phyloP scores from a whole-genome alignment of 2,888 invertebrate species.

The Eulithis testata region DNA sequence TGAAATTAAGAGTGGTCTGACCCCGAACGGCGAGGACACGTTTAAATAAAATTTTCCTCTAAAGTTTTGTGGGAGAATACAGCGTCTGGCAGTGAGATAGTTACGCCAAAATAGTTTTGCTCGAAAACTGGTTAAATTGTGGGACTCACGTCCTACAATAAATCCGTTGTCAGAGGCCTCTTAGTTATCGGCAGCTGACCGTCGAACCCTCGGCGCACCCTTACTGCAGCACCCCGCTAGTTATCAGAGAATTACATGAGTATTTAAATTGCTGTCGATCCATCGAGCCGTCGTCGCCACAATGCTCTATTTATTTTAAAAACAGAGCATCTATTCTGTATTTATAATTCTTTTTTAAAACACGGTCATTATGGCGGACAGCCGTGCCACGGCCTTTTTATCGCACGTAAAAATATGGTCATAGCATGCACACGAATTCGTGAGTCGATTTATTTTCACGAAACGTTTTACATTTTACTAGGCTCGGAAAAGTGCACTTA shows the following conservation, averaged over 20 bases:
- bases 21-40: constrained; percentile 4
- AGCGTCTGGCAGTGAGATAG: constrained; percentile 41
- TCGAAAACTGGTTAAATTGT: constrained; percentile 43
- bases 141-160: constrained; percentile 46
- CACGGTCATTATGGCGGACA: constrained; percentile 24
- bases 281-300: neutral
- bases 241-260: constrained; percentile 51
- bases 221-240: constrained; percentile 38
- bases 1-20: constrained; percentile 38
- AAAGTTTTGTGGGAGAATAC: constrained; percentile 25
- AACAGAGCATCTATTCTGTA: constrained; percentile 1
- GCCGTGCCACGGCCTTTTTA: constrained; percentile 28
- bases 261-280: constrained; percentile 36
- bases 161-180: constrained; percentile 54
- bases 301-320: constrained; percentile 1
- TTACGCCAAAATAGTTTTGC: constrained; percentile 40
- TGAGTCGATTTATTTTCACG: constrained; percentile 33
- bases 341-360: constrained; percentile 22
- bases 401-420: constrained; percentile 35
- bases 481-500: constrained; percentile 40
- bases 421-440: constrained; percentile 32
- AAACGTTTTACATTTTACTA: constrained; percentile 39
- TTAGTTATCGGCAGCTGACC: constrained; percentile 57
- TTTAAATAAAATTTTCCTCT: constrained; percentile 16
- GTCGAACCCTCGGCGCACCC: constrained; percentile 45